phyloP scores from a whole-genome alignment of 2,797 vertebrate genomes.

The Anomalospiza imberbis region DNA sequence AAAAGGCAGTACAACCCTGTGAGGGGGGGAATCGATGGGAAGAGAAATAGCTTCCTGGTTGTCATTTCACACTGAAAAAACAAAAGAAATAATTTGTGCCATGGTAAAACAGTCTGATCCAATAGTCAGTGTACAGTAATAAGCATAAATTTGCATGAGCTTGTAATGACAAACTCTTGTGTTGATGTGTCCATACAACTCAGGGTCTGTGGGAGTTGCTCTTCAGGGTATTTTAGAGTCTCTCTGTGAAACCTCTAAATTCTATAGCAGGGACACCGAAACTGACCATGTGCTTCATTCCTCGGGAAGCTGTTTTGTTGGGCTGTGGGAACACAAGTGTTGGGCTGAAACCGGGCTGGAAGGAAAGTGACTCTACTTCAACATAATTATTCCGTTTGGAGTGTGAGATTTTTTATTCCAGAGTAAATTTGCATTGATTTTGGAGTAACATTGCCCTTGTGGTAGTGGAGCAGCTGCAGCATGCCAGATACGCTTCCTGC shows the following conservation, averaged over 20 bases:
- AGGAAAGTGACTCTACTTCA: neutral
- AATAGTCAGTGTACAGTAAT: neutral
- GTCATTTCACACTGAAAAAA: neutral
- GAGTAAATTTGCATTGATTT: neutral
- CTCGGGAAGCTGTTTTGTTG: neutral
- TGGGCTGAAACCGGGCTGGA: neutral
- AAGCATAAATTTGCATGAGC: neutral
- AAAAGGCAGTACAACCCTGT: neutral
- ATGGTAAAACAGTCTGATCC: neutral
- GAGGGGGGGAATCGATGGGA: neutral
- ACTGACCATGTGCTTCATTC: rapidly evolving
- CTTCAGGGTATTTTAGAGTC: neutral
- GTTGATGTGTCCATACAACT: neutral
- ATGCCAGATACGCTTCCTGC: rapidly evolving
- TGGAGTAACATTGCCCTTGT: neutral
- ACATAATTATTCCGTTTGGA: neutral
- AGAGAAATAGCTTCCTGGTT: neutral
- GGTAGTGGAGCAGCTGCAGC: rapidly evolving
- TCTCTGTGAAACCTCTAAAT: neutral
- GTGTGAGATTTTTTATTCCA: neutral
- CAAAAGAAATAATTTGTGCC: neutral
- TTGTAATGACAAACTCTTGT: neutral
- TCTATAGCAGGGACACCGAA: neutral
- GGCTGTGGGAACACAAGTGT: neutral
- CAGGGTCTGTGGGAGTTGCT: neutral